Conservation (phyloP, 1,140 invertebrate genomes). For the Leucophenga varia region DNA sequence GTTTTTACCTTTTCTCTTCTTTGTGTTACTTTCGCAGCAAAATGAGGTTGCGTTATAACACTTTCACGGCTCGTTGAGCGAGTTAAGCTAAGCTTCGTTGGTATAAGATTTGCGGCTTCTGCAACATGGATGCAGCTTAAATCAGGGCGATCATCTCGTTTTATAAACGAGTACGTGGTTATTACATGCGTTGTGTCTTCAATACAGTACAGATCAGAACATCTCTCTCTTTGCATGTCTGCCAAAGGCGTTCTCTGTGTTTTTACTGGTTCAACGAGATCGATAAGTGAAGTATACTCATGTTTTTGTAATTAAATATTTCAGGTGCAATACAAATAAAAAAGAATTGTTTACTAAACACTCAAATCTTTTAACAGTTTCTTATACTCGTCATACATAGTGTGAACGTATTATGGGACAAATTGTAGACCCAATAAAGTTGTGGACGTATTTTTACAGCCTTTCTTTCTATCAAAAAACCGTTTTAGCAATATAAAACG, state of each 20-base stretch:
- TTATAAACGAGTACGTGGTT: constrained; percentile 7
- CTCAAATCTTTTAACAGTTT: too few relatives aligned
- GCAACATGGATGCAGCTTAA: constrained; percentile 27
- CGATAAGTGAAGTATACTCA: too few relatives aligned
- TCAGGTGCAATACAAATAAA: too few relatives aligned
- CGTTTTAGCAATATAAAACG: too few relatives aligned
- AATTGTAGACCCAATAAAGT: too few relatives aligned
- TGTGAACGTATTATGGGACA: too few relatives aligned
- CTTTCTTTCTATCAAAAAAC: too few relatives aligned
- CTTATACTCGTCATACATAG: too few relatives aligned
- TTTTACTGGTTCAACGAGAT: too few relatives aligned
- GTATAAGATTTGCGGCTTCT: constrained; percentile 23
- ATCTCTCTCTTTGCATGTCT: constrained; percentile 15
- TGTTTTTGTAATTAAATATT: too few relatives aligned
- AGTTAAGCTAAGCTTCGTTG: constrained; percentile 15
- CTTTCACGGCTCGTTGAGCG: constrained; percentile 49
- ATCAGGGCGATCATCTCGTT: constrained; percentile 17
- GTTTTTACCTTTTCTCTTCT: constrained; percentile 1
- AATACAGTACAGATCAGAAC: constrained; percentile 2
- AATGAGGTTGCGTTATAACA: constrained; percentile 43
- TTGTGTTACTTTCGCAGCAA: constrained; percentile 20
- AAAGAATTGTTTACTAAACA: too few relatives aligned
- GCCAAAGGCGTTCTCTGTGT: constrained; percentile 24
- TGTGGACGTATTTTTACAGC: too few relatives aligned
- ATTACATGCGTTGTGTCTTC: constrained; percentile 11